phyloP scores from a whole-genome alignment of 2,113 vertebrate genomes.

The Rhodinocichla rosea region DNA sequence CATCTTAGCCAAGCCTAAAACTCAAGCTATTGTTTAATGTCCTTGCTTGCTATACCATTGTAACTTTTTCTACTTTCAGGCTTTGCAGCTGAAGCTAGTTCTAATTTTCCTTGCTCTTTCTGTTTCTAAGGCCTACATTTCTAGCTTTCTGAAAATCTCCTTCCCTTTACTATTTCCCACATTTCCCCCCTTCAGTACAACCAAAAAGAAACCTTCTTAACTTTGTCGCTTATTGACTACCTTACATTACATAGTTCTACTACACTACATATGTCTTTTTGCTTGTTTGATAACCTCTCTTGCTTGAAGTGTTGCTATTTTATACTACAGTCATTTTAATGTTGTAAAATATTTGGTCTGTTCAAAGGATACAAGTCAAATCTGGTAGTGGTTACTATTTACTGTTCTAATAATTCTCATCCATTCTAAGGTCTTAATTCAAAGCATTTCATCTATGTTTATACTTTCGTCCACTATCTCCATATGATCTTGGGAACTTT shows the following conservation, averaged over 20 bases:
- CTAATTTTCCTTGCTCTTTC: neutral
- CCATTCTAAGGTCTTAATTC: neutral
- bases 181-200: neutral
- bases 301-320: neutral
- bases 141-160: neutral
- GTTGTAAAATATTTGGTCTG: neutral
- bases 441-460: neutral
- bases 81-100: neutral
- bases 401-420: neutral
- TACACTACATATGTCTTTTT: neutral
- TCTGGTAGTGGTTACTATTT: neutral
- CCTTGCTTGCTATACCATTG: neutral
- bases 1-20: neutral
- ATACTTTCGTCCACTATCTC: neutral
- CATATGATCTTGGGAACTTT: neutral
- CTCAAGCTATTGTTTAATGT: neutral
- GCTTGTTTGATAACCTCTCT: neutral
- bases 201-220: neutral
- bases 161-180: neutral
- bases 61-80: neutral
- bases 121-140: neutral
- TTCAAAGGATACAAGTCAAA: neutral
- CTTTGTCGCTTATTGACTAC: neutral
- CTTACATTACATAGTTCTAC: neutral
- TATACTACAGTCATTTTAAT: neutral